Evolutionary conservation across 1,140 invertebrate genomes (phyloP), one percentile per base, ranked within the genome.

Genomic region (Anoplolepis gracilipes): DNA sequence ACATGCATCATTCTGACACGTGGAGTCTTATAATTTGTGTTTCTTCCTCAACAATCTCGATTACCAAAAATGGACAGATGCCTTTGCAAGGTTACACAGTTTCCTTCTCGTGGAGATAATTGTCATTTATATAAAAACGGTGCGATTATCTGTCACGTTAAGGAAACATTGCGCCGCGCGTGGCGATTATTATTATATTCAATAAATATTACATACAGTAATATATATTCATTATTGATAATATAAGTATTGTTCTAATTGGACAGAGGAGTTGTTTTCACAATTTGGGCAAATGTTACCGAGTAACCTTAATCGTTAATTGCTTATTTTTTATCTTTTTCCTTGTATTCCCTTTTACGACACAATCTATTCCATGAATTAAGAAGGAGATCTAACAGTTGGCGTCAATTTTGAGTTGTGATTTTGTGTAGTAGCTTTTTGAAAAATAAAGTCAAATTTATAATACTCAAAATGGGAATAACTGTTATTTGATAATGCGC

Each of bases 181-280:
- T 49, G 88, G 88, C 89, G 85, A 87, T 84, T 87, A 88, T 87
- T 90, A 91, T 91, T 91, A 93, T 90, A 92, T 85, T 91, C 91
- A 93, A 94, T 92, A 93, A 93, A 93, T 93, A 92, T 93, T 93
- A 93, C 91, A 91, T 91, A 92, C 86, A 92, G 86, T 92, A 72
- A 49, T 49, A 84, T 90, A 90, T 91, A 92, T 90, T 92, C 85
- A 91, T 93, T 91, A 92, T 85, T 87, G 85, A 89, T 93, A 92
- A 90, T 92, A 92, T 87, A 92, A 92, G 92, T 94, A 94, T 93
- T 93, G 92, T 94, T 94, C 92, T 93, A 94, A 93, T 93, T 94
- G 93, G 93, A 94, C 93, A 93, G 46, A 49, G 93, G 92, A 93
- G 92, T 92, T 88, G 92, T 92, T 93, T 92, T 92, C 90, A 90